phyloP scores from a whole-genome alignment of 2,797 vertebrate species.

The Oryzias sinensis region DNA sequence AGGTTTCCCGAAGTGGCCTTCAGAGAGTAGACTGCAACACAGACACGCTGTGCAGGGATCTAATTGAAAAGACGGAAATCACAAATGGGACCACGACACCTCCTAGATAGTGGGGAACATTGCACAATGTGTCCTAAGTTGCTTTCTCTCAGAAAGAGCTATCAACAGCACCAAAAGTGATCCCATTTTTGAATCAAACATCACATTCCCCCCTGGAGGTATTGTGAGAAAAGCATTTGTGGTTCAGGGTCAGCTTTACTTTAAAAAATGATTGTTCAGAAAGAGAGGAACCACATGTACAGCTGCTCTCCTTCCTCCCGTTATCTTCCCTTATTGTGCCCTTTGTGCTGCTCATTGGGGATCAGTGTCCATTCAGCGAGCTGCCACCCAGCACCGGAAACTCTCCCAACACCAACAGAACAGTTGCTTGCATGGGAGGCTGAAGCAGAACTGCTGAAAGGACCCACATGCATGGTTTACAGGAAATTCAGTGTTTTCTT shows the following conservation, averaged over 20 bases:
- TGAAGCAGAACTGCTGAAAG: conserved; percentile 27
- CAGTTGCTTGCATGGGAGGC: conserved; percentile 30
- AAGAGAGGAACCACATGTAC: conserved; percentile 5
- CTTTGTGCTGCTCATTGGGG: conserved; percentile 23
- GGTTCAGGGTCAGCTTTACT: conserved; percentile 52
- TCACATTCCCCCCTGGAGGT: conserved; percentile 10
- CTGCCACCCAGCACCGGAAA: conserved; percentile 35
- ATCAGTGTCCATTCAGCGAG: conserved; percentile 33
- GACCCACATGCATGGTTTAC: conserved; percentile 38
- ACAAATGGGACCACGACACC: conserved; percentile 43
- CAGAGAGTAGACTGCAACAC: conserved; percentile 8
- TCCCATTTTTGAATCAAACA: conserved; percentile 32
- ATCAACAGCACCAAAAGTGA: conserved; percentile 44
- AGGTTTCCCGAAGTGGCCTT: conserved; percentile 39
- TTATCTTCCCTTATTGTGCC: conserved; percentile 19
- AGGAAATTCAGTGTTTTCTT: conserved; percentile 25
- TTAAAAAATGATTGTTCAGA: conserved; percentile 15
- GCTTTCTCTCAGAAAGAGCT: conserved; percentile 28
- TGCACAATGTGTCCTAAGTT: conserved; percentile 54
- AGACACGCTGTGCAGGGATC: conserved; percentile 45
- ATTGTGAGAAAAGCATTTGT: conserved; percentile 46
- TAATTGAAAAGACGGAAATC: conserved; percentile 68
- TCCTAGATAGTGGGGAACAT: conserved; percentile 44
- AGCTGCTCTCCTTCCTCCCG: conserved; percentile 5
- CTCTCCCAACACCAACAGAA: conserved; percentile 32